These are phyloP conservation scores for Reticulitermes speratus DNA, from an alignment of 1,140 invertebrate genomes.

Conservation along the genomic window DNA sequence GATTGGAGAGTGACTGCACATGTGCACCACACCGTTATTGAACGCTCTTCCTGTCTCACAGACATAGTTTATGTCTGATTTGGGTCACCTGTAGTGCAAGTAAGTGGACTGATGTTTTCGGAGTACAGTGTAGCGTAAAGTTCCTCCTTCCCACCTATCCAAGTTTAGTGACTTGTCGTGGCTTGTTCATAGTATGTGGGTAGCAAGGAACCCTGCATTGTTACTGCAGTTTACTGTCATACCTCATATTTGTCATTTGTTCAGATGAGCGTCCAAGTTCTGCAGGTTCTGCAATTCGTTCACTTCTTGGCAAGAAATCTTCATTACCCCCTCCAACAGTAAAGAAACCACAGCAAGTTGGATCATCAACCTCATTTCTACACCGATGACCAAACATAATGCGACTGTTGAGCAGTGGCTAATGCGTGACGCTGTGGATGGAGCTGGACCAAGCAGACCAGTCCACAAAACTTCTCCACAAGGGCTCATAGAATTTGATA, in stretches of 20 bases:
- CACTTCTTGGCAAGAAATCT: slow-evolving; percentile 28
- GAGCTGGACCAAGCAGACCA: slow-evolving; percentile 20
- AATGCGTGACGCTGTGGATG: neutral
- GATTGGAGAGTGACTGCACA: too few relatives aligned
- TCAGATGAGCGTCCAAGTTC: slow-evolving; percentile 8
- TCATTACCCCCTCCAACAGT: slow-evolving; percentile 26
- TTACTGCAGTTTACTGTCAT: too few relatives aligned
- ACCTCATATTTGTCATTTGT: neutral
- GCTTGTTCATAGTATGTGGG: too few relatives aligned
- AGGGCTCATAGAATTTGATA: slow-evolving; percentile 53
- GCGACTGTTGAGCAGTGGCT: neutral
- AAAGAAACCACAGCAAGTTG: slow-evolving; percentile 28
- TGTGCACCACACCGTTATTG: too few relatives aligned
- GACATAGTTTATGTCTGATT: too few relatives aligned
- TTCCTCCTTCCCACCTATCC: too few relatives aligned
- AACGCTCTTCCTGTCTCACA: too few relatives aligned
- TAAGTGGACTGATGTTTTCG: too few relatives aligned
- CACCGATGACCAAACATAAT: neutral
- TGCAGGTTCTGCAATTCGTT: neutral
- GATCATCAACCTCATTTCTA: neutral
- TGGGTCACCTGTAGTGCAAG: too few relatives aligned
- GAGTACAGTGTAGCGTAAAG: too few relatives aligned
- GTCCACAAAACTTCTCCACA: neutral
- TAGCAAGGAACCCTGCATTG: too few relatives aligned
- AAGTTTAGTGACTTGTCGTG: too few relatives aligned